Percentiles rank a stretch among this genome's conserved stretches.
Conservation (phyloP, 2,888 invertebrate species). For the Aporophyla lueneburgensis region DNA sequence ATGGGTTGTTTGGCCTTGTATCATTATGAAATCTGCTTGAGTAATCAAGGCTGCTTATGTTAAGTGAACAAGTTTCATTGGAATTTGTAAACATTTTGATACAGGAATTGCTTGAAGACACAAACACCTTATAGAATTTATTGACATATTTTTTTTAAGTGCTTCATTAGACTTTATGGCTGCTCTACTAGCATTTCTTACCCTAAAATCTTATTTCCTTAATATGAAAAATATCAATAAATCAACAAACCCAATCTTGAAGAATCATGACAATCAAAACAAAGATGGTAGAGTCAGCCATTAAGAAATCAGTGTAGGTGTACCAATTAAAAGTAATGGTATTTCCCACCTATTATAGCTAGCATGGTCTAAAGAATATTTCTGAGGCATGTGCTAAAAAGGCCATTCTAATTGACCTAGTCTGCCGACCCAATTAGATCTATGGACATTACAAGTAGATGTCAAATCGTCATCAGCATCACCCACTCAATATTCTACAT, state of each 20-base stretch:
- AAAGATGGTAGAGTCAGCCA: conserved; percentile 19
- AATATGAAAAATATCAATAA: not conserved
- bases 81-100: not conserved
- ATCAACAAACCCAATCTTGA: conserved; percentile 8
- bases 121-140: not conserved
- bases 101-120: not conserved
- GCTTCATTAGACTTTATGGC: not conserved
- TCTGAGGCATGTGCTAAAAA: conserved; percentile 71
- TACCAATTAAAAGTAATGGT: conserved; percentile 27
- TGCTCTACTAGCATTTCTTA: not conserved
- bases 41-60: conserved; percentile 31
- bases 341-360: conserved; percentile 25
- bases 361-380: conserved; percentile 46
- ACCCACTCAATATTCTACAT: conserved; percentile 45
- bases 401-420: conserved; percentile 83
- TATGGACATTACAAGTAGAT: conserved; percentile 68
- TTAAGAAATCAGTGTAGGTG: conserved; percentile 38
- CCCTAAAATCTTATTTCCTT: not conserved
- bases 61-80: conserved; percentile 21
- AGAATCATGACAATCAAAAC: not conserved
- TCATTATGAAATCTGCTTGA: conserved; percentile 46
- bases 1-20: conserved; percentile 60
- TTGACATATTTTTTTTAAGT: too few relatives aligned
- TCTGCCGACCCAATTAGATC: conserved; percentile 82
- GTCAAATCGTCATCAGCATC: conserved; percentile 61